Base-by-base conservation (phyloP, 1,140 invertebrate genomes). In the Atta texana region DNA sequence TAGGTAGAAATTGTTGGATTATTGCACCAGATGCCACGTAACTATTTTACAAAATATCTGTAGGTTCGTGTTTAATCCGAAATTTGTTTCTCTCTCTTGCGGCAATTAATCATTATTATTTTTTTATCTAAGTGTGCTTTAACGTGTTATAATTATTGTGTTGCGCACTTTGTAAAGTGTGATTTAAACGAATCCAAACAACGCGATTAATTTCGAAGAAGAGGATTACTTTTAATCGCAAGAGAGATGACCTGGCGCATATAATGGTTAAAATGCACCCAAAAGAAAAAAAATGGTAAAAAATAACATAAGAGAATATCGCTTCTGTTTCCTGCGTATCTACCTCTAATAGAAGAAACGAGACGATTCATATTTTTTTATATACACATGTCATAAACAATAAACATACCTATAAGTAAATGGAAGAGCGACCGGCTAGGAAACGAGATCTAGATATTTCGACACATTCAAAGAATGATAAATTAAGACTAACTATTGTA, bases 331-430 rank as follows among this genome's bases (percentile, higher is more conserved):
- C 93, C 93, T 93, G 93, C 91, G 91, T 91, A 93, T 93, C 93
- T 94, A 94, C 93, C 93, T 94, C 93, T 93, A 89, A 93, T 88
- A 92, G 91, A 93, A 81, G 80, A 92, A 94, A 93, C 92, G 88
- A 93, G 91, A 93, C 92, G 91, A 93, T 93, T 93, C 87, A 94
- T 94, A 93, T 93, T 93, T 94, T 93, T 94, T 93, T 94, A 94
- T 92, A 93, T 89, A 92, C 92, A 90, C 90, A 93, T 92, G 90
- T 92, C 92, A 88, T 92, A 92, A 93, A 93, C 88, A 91, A 93
- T 93, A 93, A 93, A 90, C 88, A 78, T 89, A 92, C 90, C 61
- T 90, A 91, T 81, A 84, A 91, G 81, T 80, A 75, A 85, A 81
- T 53, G 16, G 24, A 72, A 72, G 21, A 76, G 68, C 49, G 44